phyloP scores from a whole-genome alignment of 2,113 vertebrate genomes.

The Numenius arquata region DNA sequence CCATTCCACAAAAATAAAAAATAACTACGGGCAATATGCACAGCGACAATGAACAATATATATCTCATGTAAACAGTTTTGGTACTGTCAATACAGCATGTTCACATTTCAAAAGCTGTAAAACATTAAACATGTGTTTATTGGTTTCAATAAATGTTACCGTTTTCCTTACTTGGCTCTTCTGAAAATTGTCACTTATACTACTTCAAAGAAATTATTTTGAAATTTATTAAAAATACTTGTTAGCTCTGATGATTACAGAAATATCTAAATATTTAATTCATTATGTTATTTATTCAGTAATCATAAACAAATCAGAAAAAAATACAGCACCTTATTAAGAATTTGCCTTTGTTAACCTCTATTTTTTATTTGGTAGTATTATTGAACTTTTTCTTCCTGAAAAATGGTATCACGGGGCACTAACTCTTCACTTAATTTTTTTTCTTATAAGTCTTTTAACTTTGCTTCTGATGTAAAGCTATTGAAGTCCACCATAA shows the following conservation, averaged over 20 bases:
- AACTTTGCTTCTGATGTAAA: constrained; percentile 28
- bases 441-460: constrained; percentile 27
- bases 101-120: background rate
- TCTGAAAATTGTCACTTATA: background rate
- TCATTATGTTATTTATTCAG: background rate
- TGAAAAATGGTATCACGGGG: background rate
- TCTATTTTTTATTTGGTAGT: background rate
- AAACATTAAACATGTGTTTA: background rate
- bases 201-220: background rate
- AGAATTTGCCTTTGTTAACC: background rate
- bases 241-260: background rate
- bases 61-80: background rate
- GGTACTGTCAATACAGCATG: background rate
- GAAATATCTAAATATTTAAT: background rate
- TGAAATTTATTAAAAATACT: constrained; percentile 4
- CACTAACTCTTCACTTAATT: constrained; percentile 4
- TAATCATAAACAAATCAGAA: background rate
- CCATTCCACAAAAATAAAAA: background rate
- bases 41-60: background rate
- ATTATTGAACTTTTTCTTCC: background rate
- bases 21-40: background rate
- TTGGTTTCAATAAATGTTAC: background rate
- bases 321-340: background rate
- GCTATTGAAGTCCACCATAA: constrained; percentile 34
- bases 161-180: background rate